Evolutionary conservation across 64 coral and sea anemone genomes (phyloP).

Genomic region (Dendronephthya gigantea): DNA sequence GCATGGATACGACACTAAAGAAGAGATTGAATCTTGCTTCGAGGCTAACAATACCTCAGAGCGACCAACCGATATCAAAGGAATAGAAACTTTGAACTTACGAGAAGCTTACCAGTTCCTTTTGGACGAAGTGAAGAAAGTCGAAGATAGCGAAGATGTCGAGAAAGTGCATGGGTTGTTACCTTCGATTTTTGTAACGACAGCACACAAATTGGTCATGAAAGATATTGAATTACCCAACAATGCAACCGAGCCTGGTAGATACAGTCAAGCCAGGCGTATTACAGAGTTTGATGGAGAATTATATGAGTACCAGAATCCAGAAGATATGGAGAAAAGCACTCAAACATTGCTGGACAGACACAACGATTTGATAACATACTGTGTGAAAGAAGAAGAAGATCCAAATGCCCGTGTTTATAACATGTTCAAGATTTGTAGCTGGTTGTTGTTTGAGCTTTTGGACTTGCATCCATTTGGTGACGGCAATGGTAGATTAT

Average conservation of each 20-base stretch:
- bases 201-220: conserved; percentile 21
- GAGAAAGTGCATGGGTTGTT: conserved; percentile 16
- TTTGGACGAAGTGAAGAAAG: neutral
- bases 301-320: conserved; percentile 42
- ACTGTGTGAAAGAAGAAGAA: conserved; percentile 1
- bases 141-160: neutral
- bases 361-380: conserved; percentile 48
- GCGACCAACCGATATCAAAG: neutral
- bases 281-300: conserved; percentile 27
- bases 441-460: no score
- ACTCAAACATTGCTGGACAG: conserved; percentile 40
- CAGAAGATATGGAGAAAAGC: conserved; percentile 45
- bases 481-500: conserved; percentile 63
- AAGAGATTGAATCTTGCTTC: neutral
- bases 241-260: conserved; percentile 20
- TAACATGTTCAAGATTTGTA: conserved; percentile 48
- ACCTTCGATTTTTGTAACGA: conserved; percentile 16
- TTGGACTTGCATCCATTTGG: conserved; percentile 65
- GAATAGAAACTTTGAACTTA: conserved; percentile 68
- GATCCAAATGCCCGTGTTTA: neutral
- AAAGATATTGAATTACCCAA: conserved; percentile 36
- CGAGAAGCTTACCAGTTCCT: conserved; percentile 41
- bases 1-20: conserved; percentile 34
- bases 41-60: no score
- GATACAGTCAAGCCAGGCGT: neutral